phyloP scores from a whole-genome alignment of 2,797 vertebrate genomes.

The Dallia pectoralis region DNA sequence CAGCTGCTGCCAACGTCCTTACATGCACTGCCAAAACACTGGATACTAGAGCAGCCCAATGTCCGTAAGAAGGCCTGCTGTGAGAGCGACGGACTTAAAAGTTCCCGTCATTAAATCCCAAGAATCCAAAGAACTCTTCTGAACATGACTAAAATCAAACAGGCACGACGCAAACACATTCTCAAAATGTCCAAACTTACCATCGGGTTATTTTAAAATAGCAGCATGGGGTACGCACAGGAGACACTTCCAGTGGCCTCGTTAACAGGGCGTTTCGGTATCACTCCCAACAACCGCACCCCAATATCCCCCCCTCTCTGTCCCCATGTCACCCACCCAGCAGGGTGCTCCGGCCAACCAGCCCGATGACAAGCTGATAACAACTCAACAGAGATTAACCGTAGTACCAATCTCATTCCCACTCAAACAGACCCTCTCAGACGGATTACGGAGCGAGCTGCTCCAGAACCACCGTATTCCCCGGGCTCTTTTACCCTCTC shows the following conservation, averaged over 20 bases:
- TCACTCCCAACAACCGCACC: neutral
- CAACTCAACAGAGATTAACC: conserved; percentile 14
- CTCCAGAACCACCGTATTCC: neutral
- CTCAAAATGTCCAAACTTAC: no score
- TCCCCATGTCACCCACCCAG: neutral
- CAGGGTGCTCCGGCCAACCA: neutral
- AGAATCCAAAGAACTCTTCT: no score
- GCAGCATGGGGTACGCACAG: no score
- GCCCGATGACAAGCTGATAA: neutral
- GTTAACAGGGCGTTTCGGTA: no score
- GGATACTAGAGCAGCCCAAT: neutral
- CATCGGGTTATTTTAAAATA: no score
- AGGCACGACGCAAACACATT: no score
- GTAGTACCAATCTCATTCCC: conserved; percentile 39
- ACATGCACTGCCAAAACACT: neutral
- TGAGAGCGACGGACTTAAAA: no score
- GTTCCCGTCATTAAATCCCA: no score
- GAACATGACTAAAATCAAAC: no score
- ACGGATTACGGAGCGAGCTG: conserved; percentile 28
- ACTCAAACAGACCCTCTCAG: conserved; percentile 24
- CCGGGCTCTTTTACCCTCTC: neutral
- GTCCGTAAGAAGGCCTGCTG: no score
- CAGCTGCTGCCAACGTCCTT: conserved; percentile 21
- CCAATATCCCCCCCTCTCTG: neutral
- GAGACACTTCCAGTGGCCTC: no score